These are phyloP conservation scores for Xiphophorus couchianus DNA, from an alignment of 2,113 vertebrate genomes.

Conservation along the genomic window DNA sequence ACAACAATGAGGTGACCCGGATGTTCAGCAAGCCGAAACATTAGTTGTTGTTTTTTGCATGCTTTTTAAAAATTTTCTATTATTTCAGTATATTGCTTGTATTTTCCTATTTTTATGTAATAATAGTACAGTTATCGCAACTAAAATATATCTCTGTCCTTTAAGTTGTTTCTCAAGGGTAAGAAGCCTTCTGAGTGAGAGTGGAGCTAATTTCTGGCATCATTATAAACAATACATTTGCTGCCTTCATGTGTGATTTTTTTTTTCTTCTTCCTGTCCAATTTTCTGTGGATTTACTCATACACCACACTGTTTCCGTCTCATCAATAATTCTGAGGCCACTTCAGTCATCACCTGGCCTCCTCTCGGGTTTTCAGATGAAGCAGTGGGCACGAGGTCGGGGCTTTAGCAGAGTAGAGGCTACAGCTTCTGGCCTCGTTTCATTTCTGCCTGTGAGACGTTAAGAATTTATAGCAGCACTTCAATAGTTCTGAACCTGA, in stretches of 20 bases:
- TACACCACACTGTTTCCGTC: not conserved
- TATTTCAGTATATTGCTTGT: too few species aligned
- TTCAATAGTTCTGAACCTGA: not conserved
- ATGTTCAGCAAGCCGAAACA: not conserved
- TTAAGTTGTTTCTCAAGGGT: not conserved
- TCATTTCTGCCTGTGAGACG: slow-evolving; percentile 4
- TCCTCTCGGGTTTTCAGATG: slow-evolving; percentile 3
- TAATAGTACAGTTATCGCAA: not conserved
- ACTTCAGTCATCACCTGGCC: not conserved
- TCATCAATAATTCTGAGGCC: slow-evolving; percentile 33
- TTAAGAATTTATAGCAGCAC: slow-evolving; percentile 28
- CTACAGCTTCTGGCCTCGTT: slow-evolving; percentile 2
- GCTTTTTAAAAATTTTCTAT: not conserved
- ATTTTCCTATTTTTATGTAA: not conserved
- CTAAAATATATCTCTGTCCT: not conserved
- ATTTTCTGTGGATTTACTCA: slow-evolving; percentile 11
- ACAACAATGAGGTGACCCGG: not conserved
- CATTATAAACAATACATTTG: not conserved
- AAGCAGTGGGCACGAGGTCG: not conserved
- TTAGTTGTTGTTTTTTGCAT: not conserved
- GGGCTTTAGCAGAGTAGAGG: not conserved
- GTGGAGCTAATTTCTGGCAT: not conserved
- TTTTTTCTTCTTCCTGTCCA: not conserved
- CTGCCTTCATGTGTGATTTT: not conserved
- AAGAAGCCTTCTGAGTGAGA: not conserved